Percentiles rank a stretch among this genome's conserved stretches.
Evolutionary conservation across 1,140 invertebrate species (phyloP).

Genomic region (Papilio xuthus): DNA sequence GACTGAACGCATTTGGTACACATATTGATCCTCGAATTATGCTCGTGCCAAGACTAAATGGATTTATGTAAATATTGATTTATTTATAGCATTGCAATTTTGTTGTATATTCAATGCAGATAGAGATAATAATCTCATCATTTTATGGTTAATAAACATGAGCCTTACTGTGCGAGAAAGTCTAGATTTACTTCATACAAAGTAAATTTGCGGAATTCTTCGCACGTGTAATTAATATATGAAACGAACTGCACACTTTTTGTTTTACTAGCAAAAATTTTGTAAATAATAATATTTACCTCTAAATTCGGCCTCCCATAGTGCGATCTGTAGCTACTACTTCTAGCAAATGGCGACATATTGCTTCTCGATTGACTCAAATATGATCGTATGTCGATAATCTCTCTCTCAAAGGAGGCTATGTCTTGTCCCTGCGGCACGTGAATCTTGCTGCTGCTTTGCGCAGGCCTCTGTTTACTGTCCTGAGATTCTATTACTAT

Average conservation of each 20-base stretch:
- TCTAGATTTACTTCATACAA: background rate
- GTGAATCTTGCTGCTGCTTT: conserved; percentile 67
- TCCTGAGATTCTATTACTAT: conserved; percentile 84
- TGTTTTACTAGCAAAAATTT: background rate
- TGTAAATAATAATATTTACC: conserved; percentile 50
- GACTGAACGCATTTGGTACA: background rate
- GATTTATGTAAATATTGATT: background rate
- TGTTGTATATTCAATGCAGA: background rate
- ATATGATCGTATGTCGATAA: conserved; percentile 86
- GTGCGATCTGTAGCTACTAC: conserved; percentile 84
- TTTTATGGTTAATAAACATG: background rate
- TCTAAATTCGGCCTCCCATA: conserved; percentile 81
- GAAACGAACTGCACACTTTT: background rate
- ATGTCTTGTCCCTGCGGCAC: conserved; percentile 56
- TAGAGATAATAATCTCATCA: background rate
- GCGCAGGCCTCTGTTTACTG: conserved; percentile 59
- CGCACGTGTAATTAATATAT: background rate
- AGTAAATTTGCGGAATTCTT: background rate
- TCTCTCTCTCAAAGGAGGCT: conserved; percentile 79
- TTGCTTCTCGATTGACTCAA: conserved; percentile 86
- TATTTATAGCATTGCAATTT: conserved; percentile 5
- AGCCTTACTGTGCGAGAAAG: conserved; percentile 1
- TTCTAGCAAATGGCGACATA: conserved; percentile 84
- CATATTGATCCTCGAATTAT: conserved; percentile 22
- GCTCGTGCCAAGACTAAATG: conserved; percentile 17